phyloP scores from a whole-genome alignment of 2,113 vertebrate genomes.

The Myrmophylax atrothorax region DNA sequence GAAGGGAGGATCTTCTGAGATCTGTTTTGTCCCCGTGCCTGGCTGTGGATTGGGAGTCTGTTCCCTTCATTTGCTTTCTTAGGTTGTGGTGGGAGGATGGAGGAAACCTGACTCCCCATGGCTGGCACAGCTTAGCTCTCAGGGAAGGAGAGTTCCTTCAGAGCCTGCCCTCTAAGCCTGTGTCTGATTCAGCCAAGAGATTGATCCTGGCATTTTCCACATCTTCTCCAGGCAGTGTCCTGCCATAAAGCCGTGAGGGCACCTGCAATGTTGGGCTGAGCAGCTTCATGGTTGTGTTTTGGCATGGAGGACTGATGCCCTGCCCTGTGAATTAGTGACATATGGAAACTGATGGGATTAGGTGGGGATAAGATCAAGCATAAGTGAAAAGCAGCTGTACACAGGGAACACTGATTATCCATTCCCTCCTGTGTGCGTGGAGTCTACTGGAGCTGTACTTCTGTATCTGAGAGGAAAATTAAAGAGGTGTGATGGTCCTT shows the following conservation, averaged over 20 bases:
- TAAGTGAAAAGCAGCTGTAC: neutral
- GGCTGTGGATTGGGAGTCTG: neutral
- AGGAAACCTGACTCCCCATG: neutral
- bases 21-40: neutral
- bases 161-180: neutral
- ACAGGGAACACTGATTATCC: rapidly evolving
- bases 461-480: neutral
- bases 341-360: neutral
- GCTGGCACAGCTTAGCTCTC: neutral
- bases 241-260: rapidly evolving
- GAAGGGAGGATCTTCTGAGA: neutral
- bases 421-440: rapidly evolving
- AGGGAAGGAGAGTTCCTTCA: neutral
- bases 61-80: neutral
- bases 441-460: neutral
- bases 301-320: rapidly evolving
- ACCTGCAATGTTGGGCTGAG: neutral
- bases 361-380: neutral
- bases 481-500: neutral
- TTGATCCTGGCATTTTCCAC: neutral
- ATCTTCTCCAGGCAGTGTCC: neutral
- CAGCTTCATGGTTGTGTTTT: rapidly evolving
- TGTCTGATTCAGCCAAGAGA: neutral
- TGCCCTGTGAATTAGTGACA: rapidly evolving
- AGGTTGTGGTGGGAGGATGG: neutral